Base-by-base conservation (phyloP, 1,140 invertebrate species). In the Pemphigus obesinymphae region DNA sequence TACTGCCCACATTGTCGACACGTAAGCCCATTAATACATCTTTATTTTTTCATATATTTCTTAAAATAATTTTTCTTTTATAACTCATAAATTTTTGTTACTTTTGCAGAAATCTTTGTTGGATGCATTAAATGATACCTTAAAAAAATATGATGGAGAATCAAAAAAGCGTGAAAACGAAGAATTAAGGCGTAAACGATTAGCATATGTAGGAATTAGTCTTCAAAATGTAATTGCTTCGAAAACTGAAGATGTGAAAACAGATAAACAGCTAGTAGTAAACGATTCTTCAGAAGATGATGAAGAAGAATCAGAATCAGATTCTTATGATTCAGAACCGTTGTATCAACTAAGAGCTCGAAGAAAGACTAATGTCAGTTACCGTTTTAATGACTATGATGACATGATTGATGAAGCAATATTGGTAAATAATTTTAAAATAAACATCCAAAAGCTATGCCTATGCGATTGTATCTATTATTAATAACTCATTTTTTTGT, bases 1-100 rank as follows among this genome's bases (percentile, higher is more conserved):
- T 97, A 92, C 87, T 99, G 97, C 87, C 97, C 97, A 63, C 94
- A 95, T 0, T 99, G 97, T 88, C 93, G 97, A 87, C 97, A 97
- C 86, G 90, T 92, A 83, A 88, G 89, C 88, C 76, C 2, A 80
- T 66, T 50, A 76, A 75, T 84, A 29, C 3, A 37, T 53, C 83
- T 45, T 50, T 26, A 75, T 45, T 34, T 80, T 50, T 31, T n/a
- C 5, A 29, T 10, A 55, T 40, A 40, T 40, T 5, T 40, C 10
- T 5, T 40, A 40, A 13, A 11, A n/a, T 82, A 26, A 80, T 76
- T 23, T 66, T 72, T 45, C 73, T 23, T n/a, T n/a, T n/a, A n/a
- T n/a, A n/a, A n/a, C n/a, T n/a, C n/a, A n/a, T n/a, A 45, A 45
- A 40, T 40, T 70, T 72, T 70, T 70, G 53, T 10, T 50, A 11